Evolutionary conservation across 1,140 invertebrate species (phyloP), one percentile per base, ranked within the genome.

Genomic region (Prorops nasuta): DNA sequence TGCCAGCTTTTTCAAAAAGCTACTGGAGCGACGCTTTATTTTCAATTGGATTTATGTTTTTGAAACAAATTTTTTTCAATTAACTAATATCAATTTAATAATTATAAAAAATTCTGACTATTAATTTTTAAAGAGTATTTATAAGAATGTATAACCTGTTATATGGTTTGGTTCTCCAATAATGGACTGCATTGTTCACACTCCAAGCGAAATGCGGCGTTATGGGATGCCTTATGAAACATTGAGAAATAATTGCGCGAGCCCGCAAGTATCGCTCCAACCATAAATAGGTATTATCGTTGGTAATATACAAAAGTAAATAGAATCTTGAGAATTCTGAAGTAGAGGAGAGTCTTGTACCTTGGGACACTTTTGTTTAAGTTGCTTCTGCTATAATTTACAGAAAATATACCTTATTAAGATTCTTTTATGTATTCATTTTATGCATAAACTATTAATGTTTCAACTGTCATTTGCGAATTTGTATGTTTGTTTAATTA

Each of bases 111-210:
- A n/a, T n/a, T n/a, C n/a, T n/a, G 10, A 28, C 4, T 28, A 28
- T 6, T 28, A 28, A 10, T 28, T 6, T 6, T 10, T 6, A 10
- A 6, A 28, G 4, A 6, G 24, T 6, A 6, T 28, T 28, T 28
- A 28, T 10, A 28, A 28, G 4, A 28, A 28, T 6, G 10, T 10
- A 10, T 28, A 28, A 81, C 87, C 82, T 75, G 68, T 92, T 86
- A 63, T 89, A 92, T 1, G 88, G 88, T 55, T 80, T 82, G 36
- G 77, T 78, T 9, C 90, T 90, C 74, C 81, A 89, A 49, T 87
- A 80, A 65, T 92, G 89, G 17, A 89, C 89, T 14, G 81, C 83
- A 63, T 85, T 88, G 67, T 92, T 92, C 2, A 92, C 88, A 28
- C 86, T 77, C 88, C 89, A 92, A 1, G 88, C 91, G 28, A 76